phyloP scores from a whole-genome alignment of 2,113 vertebrate genomes.

The Peromyscus maniculatus region DNA sequence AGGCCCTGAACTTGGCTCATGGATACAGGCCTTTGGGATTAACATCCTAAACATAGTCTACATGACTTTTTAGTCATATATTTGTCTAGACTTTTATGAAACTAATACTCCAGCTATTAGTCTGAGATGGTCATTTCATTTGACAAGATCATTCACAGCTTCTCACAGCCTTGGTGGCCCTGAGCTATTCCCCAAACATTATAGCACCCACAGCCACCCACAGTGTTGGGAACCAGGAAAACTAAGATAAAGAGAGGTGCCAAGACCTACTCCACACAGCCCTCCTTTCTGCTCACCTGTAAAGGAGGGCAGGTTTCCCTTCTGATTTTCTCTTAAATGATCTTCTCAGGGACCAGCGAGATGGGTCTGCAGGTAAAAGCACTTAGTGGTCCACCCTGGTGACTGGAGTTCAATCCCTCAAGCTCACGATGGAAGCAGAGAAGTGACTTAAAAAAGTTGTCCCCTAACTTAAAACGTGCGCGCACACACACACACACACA shows the following conservation, averaged over 20 bases:
- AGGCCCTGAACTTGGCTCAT: neutral
- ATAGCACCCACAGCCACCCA: neutral
- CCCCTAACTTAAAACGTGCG: too few species aligned
- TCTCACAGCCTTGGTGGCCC: neutral
- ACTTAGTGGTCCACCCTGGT: neutral
- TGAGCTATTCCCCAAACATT: neutral
- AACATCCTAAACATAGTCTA: neutral
- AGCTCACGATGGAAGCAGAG: neutral
- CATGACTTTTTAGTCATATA: neutral
- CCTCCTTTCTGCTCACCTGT: neutral
- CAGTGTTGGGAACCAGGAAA: neutral
- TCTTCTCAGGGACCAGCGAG: neutral
- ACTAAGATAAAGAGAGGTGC: neutral
- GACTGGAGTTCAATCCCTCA: neutral
- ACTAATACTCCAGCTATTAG: neutral
- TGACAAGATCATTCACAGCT: neutral
- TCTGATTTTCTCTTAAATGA: neutral
- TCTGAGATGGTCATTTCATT: neutral
- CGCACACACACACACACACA: neutral
- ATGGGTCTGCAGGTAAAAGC: neutral
- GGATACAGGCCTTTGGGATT: neutral
- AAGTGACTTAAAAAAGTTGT: neutral
- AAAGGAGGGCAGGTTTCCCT: neutral
- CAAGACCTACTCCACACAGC: neutral
- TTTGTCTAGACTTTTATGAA: slow-evolving; percentile 15